Percentiles rank a stretch among this genome's conserved stretches.
These are phyloP conservation scores for Protonibea diacanthus DNA, from an alignment of 2,797 vertebrate species.

Conservation along the genomic window DNA sequence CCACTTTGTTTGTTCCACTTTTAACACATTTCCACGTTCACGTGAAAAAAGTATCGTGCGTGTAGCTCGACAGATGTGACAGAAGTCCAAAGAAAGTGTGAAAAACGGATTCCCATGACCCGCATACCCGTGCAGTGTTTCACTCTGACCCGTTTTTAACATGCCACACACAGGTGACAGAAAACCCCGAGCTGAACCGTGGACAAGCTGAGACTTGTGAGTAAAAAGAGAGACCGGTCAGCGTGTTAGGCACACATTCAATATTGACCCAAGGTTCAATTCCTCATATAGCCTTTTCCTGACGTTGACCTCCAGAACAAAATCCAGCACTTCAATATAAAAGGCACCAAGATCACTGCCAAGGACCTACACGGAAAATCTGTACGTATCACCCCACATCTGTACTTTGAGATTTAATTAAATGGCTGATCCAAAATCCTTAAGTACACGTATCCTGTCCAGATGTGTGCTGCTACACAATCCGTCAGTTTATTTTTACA, in stretches of 20 bases:
- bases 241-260: constrained; percentile 45
- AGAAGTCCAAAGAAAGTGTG: constrained; percentile 36
- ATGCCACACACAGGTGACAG: constrained; percentile 72
- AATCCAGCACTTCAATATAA: background rate
- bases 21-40: background rate
- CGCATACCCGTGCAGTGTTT: background rate
- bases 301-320: constrained; percentile 36
- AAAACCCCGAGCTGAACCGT: constrained; percentile 20
- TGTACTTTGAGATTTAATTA: constrained; percentile 19
- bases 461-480: constrained; percentile 54
- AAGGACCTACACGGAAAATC: background rate
- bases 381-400: background rate
- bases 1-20: constrained; percentile 1
- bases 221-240: constrained; percentile 19
- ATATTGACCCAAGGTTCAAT: constrained; percentile 58
- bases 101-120: constrained; percentile 56
- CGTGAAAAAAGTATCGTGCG: background rate
- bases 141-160: constrained; percentile 32
- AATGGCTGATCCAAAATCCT: background rate
- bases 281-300: constrained; percentile 2
- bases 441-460: constrained; percentile 15
- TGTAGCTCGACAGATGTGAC: background rate
- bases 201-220: constrained; percentile 20
- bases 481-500: constrained; percentile 71
- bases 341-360: background rate